These are phyloP conservation scores for Drosophila lini DNA, from an alignment of 1,140 invertebrate species.

Conservation along the genomic window DNA sequence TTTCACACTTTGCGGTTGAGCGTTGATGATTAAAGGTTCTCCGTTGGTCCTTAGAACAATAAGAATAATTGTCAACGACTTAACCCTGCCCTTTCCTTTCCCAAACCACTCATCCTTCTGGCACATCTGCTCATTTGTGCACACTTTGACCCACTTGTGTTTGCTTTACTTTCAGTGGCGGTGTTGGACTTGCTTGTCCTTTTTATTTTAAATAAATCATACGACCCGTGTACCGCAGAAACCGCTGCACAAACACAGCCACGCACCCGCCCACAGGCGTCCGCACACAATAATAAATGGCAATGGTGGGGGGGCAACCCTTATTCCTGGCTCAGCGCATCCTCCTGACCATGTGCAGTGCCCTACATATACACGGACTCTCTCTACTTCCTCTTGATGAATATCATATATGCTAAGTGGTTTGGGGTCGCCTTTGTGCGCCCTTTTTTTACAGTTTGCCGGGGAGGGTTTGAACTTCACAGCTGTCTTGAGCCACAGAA, in stretches of 20 bases:
- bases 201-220: conserved; percentile 76
- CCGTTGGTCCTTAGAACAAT: conserved; percentile 10
- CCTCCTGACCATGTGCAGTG: conserved; percentile 25
- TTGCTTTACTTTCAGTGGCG: conserved; percentile 33
- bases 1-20: neutral
- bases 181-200: conserved; percentile 23
- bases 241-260: conserved; percentile 62
- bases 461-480: neutral
- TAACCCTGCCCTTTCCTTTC: conserved; percentile 19
- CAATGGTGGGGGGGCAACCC: neutral
- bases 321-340: conserved; percentile 15
- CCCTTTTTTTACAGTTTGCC: conserved; percentile 1
- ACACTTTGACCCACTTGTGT: conserved; percentile 64
- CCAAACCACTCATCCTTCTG: neutral
- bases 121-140: conserved; percentile 41
- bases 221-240: conserved; percentile 61
- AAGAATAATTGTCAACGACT: conserved; percentile 35
- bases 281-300: conserved; percentile 18
- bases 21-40: neutral
- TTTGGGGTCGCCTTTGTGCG: conserved; percentile 16
- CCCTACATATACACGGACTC: neutral
- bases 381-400: conserved; percentile 47
- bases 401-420: conserved; percentile 42
- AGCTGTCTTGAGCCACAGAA: neutral
- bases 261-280: conserved; percentile 16